phyloP scores from a whole-genome alignment of 2,888 invertebrate species.

The Sinelater perroti region DNA sequence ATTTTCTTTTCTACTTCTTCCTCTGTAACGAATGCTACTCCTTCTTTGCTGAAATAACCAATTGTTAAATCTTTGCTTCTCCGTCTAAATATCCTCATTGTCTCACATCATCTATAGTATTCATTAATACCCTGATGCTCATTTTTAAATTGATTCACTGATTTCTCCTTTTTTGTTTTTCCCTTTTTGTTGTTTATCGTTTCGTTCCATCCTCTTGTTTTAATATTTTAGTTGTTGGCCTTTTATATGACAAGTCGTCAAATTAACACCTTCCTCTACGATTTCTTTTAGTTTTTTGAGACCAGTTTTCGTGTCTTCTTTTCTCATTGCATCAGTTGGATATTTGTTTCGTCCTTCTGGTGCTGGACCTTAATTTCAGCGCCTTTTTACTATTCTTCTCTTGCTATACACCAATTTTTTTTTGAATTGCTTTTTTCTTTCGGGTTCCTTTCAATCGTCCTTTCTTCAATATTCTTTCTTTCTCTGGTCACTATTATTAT shows the following conservation, averaged over 20 bases:
- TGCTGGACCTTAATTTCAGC: background rate
- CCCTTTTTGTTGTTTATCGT: background rate
- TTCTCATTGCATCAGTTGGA: background rate
- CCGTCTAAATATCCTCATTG: background rate
- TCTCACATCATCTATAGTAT: background rate
- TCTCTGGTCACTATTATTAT: background rate
- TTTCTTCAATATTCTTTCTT: background rate
- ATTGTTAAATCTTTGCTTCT: background rate
- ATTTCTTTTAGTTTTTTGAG: constrained; percentile 1
- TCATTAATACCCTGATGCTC: background rate
- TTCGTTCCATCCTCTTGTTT: background rate
- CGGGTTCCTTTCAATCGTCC: background rate
- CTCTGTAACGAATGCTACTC: background rate
- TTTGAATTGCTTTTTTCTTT: constrained; percentile 4
- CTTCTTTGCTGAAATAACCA: no score
- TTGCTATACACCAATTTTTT: constrained; percentile 1
- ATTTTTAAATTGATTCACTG: background rate
- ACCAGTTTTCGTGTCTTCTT: background rate
- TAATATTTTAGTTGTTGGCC: background rate
- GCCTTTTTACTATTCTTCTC: background rate
- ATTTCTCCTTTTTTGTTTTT: background rate
- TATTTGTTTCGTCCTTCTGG: background rate
- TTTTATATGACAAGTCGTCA: background rate
- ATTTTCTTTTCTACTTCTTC: no score
- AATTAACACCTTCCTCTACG: background rate